These are phyloP conservation scores for Cinclus mexicanus DNA, from an alignment of 2,113 vertebrate genomes.

Conservation along the genomic window DNA sequence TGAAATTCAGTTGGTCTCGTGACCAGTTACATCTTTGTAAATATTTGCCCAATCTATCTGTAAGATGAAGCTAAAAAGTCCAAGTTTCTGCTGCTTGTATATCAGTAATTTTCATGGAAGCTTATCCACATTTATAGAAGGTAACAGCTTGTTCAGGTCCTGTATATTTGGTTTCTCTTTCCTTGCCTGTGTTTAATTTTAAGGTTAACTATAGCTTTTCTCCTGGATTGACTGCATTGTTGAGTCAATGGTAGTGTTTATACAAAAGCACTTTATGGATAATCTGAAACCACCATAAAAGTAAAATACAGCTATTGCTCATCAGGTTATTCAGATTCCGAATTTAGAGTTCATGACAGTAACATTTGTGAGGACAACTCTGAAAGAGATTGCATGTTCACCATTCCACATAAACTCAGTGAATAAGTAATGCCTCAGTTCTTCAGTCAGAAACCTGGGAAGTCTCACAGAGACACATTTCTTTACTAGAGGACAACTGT, in stretches of 20 bases:
- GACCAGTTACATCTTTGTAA: neutral
- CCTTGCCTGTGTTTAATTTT: neutral
- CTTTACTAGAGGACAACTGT: neutral
- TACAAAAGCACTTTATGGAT: neutral
- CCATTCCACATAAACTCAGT: neutral
- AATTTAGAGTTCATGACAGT: neutral
- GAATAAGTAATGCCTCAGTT: neutral
- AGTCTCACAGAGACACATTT: neutral
- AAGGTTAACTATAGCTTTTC: neutral
- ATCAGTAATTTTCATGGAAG: neutral
- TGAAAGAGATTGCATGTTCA: neutral
- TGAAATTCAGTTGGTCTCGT: neutral
- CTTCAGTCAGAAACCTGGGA: neutral
- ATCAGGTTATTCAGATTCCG: neutral
- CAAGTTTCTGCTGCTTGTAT: neutral
- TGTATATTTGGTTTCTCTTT: neutral
- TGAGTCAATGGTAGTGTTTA: neutral
- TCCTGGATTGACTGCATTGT: neutral
- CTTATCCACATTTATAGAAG: neutral
- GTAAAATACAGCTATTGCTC: neutral
- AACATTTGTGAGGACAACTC: neutral
- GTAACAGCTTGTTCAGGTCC: neutral
- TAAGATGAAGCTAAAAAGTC: neutral
- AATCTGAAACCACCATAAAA: neutral
- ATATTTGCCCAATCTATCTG: neutral